Percentiles rank a stretch among this genome's conserved stretches.
These are phyloP conservation scores for Pristionchus japonicus DNA, from an alignment of 2,888 invertebrate species.

Conservation along the genomic window DNA sequence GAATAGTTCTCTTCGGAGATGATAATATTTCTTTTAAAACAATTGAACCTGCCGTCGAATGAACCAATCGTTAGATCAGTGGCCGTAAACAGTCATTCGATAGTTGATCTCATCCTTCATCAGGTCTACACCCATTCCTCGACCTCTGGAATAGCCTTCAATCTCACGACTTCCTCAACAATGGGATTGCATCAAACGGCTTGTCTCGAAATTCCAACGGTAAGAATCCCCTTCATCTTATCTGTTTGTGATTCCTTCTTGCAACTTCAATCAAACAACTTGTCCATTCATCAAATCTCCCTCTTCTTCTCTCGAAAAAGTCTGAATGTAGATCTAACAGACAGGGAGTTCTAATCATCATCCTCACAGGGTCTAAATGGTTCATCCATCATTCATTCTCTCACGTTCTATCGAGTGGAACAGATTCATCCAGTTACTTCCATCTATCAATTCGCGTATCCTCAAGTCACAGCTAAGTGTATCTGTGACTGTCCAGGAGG, in stretches of 20 bases:
- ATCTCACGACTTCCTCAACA: conserved; percentile 32
- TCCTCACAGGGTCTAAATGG: neutral
- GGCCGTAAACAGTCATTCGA: no score
- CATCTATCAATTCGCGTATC: conserved; percentile 34
- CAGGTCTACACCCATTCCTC: conserved; percentile 1
- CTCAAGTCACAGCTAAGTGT: neutral
- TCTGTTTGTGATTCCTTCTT: conserved; percentile 29
- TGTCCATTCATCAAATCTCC: neutral
- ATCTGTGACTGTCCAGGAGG: conserved; percentile 45
- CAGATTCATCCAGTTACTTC: conserved; percentile 40
- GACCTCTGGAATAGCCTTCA: neutral
- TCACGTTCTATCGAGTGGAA: conserved; percentile 38
- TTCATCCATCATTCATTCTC: conserved; percentile 22
- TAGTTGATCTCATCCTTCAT: neutral
- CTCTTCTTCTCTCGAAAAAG: neutral
- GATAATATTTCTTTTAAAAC: no score
- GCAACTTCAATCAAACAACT: conserved; percentile 23
- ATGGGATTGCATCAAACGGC: conserved; percentile 40
- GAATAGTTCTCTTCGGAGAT: no score
- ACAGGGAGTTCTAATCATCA: neutral
- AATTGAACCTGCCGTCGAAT: no score
- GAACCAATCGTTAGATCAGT: no score
- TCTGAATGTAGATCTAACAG: neutral
- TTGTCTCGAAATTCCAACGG: conserved; percentile 35
- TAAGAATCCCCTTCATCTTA: neutral